Base-by-base conservation (phyloP, 2,888 invertebrate species). In the Clistopyga incitator region DNA sequence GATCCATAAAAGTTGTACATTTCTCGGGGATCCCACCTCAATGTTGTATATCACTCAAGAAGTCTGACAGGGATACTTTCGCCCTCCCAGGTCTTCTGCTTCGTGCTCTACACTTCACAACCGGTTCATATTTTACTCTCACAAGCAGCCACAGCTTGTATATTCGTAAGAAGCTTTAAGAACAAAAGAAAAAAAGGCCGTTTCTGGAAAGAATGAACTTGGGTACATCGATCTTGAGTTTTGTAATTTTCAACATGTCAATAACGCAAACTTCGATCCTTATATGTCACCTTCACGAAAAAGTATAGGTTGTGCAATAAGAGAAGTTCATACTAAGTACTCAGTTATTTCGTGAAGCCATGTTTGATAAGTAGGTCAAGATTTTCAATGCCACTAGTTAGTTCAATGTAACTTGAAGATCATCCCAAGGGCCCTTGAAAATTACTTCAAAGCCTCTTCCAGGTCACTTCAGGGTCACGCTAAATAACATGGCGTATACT, bases 1-100 rank as follows among this genome's bases (percentile, higher is more conserved):
- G 83, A 80, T 85, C 86, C 84, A 90, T 90, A 87, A 90, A 90
- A 90, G 72, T 88, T 90, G 87, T 86, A 90, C 86, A 76, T 84
- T 80, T 84, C 70, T 54, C 71, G 64, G 68, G 84, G 74, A 81
- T 67, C 84, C 83, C 85, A 88, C 86, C 85, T 88, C 87, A 88
- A 89, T 90, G 85, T 88, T 90, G 86, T 84, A 89, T 87, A 79
- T 76, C 81, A 84, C 80, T 85, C 82, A 71, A 47, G 59, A 78
- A 79, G 81, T 81, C 82, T 72, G 82, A 82, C 84, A 61, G 75
- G 79, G 76, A 84, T 77, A 77, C 79, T 84, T 82, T 80, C 54
- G 54, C 72, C 61, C 79, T 50, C 23, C 65, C n/a, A 18, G 6
- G 29, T 59, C n/a, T 25, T 42, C 56, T 11, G 23, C 29, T 25